A percentile compares a stretch with the other conserved stretches of the same genome.
These are phyloP conservation scores for Hippocampus guttulatus DNA, from an alignment of 2,113 vertebrate genomes.

Conservation along the genomic window DNA sequence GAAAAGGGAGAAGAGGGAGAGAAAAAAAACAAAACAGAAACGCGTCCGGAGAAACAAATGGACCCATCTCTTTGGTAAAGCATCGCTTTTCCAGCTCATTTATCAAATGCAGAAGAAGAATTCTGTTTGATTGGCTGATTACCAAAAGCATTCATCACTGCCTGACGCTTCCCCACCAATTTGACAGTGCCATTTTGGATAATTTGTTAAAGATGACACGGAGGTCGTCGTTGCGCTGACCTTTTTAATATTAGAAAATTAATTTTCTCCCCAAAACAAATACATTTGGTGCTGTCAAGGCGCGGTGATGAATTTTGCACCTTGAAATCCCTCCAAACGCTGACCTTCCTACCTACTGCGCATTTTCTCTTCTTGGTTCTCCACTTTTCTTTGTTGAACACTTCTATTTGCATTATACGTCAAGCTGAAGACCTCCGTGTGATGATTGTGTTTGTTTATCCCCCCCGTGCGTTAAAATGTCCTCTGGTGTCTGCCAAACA, in stretches of 20 bases:
- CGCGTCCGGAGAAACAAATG: constrained; percentile 70
- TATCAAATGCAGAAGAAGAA: constrained; percentile 74
- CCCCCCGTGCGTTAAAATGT: constrained; percentile 46
- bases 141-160: constrained; percentile 83
- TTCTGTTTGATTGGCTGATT: constrained; percentile 90
- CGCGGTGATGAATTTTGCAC: constrained; percentile 80
- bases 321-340: constrained; percentile 72
- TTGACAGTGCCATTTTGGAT: constrained; percentile 87
- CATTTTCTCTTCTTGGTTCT: not conserved
- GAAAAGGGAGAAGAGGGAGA: constrained; percentile 42
- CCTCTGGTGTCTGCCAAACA: constrained; percentile 65
- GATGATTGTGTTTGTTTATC: constrained; percentile 19
- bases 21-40: constrained; percentile 20
- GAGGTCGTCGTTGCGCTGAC: constrained; percentile 84
- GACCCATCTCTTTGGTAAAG: constrained; percentile 65
- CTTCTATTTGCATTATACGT: constrained; percentile 22
- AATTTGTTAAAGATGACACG: constrained; percentile 97
- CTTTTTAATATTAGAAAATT: constrained; percentile 97
- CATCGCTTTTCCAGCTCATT: constrained; percentile 72
- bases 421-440: constrained; percentile 10
- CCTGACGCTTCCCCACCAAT: constrained; percentile 79
- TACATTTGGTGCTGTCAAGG: constrained; percentile 87
- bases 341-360: constrained; percentile 29
- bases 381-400: constrained; percentile 20
- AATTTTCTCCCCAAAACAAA: constrained; percentile 93